Evolutionary conservation across 1,140 invertebrate species (phyloP).

Genomic region (Antheraea pernyi): DNA sequence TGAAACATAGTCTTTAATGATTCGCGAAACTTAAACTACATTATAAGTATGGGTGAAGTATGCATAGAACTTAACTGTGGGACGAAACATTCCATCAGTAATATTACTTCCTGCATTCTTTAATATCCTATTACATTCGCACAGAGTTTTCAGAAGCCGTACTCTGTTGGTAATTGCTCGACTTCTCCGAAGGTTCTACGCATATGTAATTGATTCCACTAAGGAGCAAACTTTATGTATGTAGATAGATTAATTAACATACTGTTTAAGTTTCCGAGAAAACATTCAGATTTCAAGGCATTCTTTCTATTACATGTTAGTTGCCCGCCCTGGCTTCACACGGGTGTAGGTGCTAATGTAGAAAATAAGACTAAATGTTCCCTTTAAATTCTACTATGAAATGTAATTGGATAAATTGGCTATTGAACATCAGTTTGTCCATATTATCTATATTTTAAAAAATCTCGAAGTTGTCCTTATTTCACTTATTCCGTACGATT

Average conservation of each 20-base stretch:
- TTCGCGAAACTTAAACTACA: background rate
- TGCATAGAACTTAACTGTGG: background rate
- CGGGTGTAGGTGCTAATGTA: too few relatives aligned
- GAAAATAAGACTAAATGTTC: too few relatives aligned
- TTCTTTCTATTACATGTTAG: too few relatives aligned
- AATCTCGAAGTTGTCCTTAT: too few relatives aligned
- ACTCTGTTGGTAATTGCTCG: background rate
- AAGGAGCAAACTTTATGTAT: background rate
- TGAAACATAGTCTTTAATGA: too few relatives aligned
- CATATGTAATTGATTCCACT: background rate
- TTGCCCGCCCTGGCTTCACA: too few relatives aligned
- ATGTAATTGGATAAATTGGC: too few relatives aligned
- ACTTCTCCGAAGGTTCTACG: background rate
- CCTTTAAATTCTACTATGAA: too few relatives aligned
- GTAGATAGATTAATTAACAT: background rate
- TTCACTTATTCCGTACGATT: too few relatives aligned
- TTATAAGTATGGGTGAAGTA: background rate
- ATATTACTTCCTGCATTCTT: background rate
- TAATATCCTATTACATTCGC: background rate
- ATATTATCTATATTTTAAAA: too few relatives aligned
- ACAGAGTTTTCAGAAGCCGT: background rate
- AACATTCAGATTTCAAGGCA: background rate
- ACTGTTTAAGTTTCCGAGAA: background rate
- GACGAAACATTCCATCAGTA: background rate
- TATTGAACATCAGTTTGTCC: too few relatives aligned